phyloP scores from a whole-genome alignment of 2,888 invertebrate genomes.

The Limnephilus auricula region DNA sequence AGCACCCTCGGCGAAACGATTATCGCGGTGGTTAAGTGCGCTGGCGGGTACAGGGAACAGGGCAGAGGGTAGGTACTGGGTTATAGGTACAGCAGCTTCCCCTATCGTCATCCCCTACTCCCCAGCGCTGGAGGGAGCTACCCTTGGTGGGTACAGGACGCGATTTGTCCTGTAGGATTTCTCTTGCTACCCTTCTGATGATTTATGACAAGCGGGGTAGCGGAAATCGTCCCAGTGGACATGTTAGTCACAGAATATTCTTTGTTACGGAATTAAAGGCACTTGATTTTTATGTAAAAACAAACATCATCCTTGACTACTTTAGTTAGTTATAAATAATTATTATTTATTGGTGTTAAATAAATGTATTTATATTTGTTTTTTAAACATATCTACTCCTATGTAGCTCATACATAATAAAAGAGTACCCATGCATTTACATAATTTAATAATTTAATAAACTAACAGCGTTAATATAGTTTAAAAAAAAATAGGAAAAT shows the following conservation, averaged over 20 bases:
- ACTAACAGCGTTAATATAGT: too few species aligned
- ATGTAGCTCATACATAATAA: too few species aligned
- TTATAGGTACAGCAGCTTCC: conserved; percentile 18
- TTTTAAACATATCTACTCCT: too few species aligned
- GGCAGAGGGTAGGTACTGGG: not conserved
- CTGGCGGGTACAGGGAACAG: not conserved
- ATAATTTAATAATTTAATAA: too few species aligned
- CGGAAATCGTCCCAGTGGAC: conserved; percentile 37
- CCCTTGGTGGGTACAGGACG: conserved; percentile 31
- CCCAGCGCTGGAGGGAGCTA: not conserved
- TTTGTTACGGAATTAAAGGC: not conserved
- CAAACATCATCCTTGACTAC: too few species aligned
- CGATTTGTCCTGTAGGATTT: conserved; percentile 60
- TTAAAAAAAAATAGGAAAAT: too few species aligned
- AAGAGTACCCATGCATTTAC: too few species aligned
- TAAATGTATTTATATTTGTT: too few species aligned
- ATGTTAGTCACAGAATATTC: not conserved
- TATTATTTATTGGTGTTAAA: too few species aligned
- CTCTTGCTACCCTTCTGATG: conserved; percentile 54
- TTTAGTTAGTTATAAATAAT: too few species aligned
- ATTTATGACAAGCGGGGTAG: conserved; percentile 49
- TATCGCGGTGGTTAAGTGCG: conserved; percentile 45
- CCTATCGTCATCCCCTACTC: conserved; percentile 13
- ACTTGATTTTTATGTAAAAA: not conserved
- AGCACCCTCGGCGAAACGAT: conserved; percentile 51